Evolutionary conservation across 2,888 invertebrate species (phyloP).

Genomic region (Drosophila kambysellisi): DNA sequence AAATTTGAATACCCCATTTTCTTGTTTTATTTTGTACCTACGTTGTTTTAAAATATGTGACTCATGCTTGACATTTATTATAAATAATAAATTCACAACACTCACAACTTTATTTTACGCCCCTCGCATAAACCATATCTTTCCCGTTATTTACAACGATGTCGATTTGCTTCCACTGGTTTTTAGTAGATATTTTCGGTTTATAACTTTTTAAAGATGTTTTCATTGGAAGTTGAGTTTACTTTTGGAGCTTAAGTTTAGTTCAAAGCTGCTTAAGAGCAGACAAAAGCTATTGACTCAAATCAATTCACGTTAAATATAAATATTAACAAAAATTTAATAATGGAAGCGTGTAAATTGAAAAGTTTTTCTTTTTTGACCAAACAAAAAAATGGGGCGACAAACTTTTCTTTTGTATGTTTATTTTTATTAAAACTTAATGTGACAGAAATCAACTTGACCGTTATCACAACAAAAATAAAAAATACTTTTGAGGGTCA

Average conservation of each 20-base stretch:
- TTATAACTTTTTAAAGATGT: constrained; percentile 59
- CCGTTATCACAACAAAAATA: constrained; percentile 60
- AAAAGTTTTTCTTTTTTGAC: constrained; percentile 22
- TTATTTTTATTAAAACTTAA: constrained; percentile 39
- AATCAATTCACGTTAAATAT: constrained; percentile 4
- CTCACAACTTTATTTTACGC: background rate
- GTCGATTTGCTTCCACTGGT: constrained; percentile 4
- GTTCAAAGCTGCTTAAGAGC: constrained; percentile 29
- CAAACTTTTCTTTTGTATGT: constrained; percentile 19
- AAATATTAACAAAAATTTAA: constrained; percentile 20
- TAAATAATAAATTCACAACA: background rate
- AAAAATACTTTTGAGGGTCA: constrained; percentile 40
- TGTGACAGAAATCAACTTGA: constrained; percentile 58
- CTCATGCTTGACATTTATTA: background rate
- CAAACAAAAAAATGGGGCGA: constrained; percentile 1
- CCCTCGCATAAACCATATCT: background rate
- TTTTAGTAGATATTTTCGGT: constrained; percentile 49
- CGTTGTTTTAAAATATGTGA: background rate
- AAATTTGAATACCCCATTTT: background rate
- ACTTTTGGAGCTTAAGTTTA: constrained; percentile 22
- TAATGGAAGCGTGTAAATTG: constrained; percentile 53
- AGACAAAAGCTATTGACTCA: constrained; percentile 42
- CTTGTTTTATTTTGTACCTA: background rate
- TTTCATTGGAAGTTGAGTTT: constrained; percentile 17
- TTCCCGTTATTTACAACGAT: constrained; percentile 20